Evolutionary conservation across 2,888 invertebrate species (phyloP).

Genomic region (Standfussiana lucernea): DNA sequence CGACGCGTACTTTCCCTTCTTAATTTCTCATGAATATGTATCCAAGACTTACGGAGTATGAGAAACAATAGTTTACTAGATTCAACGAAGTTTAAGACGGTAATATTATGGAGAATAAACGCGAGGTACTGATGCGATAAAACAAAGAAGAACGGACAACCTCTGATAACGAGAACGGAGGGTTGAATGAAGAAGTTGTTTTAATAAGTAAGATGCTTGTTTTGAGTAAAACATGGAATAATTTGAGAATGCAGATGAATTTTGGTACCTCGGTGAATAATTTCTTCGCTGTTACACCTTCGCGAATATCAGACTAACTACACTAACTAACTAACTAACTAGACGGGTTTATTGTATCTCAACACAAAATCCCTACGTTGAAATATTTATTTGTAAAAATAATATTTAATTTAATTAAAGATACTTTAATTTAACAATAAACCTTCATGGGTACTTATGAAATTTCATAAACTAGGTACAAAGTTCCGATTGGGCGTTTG

Average conservation of each 20-base stretch:
- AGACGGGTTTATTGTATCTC: neutral
- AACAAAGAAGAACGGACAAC: conserved; percentile 23
- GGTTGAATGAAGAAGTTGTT: conserved; percentile 36
- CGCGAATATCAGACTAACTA: neutral
- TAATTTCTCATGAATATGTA: conserved; percentile 55
- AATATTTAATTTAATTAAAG: neutral
- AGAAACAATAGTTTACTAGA: conserved; percentile 54
- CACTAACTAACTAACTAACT: no score
- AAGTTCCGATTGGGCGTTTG: neutral
- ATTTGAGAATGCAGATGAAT: conserved; percentile 10
- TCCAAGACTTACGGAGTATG: conserved; percentile 16
- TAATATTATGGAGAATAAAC: conserved; percentile 26
- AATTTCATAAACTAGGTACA: neutral
- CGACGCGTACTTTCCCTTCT: conserved; percentile 22
- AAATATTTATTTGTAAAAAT: neutral
- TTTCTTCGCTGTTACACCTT: neutral
- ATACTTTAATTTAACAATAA: no score
- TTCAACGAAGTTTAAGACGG: conserved; percentile 25
- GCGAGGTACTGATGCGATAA: conserved; percentile 20
- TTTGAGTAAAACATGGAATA: conserved; percentile 6
- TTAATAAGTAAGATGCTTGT: conserved; percentile 12
- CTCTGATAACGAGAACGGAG: conserved; percentile 6
- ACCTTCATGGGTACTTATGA: neutral
- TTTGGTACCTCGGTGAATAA: neutral
- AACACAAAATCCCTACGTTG: neutral